Evolutionary conservation across 2,113 vertebrate genomes (phyloP).

Genomic region (Pantherophis guttatus): DNA sequence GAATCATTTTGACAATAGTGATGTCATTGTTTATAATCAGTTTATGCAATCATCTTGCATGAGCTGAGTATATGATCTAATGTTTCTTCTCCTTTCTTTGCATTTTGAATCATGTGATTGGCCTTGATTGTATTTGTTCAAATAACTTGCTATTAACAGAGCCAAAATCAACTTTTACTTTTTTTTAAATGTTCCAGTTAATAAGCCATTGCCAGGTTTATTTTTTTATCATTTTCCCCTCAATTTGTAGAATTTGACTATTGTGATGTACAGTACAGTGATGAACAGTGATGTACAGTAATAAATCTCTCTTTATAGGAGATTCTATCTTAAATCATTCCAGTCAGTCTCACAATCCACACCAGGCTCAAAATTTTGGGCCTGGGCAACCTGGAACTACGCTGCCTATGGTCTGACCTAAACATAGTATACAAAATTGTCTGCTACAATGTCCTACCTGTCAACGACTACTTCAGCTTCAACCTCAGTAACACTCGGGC

Average conservation of each 20-base stretch:
- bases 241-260: background rate
- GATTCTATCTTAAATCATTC: background rate
- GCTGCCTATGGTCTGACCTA: too few species aligned
- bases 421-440: too few species aligned
- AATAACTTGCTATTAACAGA: background rate
- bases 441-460: too few species aligned
- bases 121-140: background rate
- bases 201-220: background rate
- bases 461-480: too few species aligned
- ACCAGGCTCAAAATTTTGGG: too few species aligned
- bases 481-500: too few species aligned
- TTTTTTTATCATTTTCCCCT: background rate
- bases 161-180: background rate
- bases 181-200: background rate
- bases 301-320: background rate
- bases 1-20: background rate
- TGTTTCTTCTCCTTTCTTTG: background rate
- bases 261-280: background rate
- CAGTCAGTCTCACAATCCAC: background rate
- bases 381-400: too few species aligned
- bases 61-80: too few species aligned
- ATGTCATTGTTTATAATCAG: background rate
- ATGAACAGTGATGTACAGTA: background rate
- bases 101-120: background rate
- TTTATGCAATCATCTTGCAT: background rate